These are phyloP conservation scores for Xestobium rufovillosum DNA, from an alignment of 2,888 invertebrate species.

Conservation along the genomic window DNA sequence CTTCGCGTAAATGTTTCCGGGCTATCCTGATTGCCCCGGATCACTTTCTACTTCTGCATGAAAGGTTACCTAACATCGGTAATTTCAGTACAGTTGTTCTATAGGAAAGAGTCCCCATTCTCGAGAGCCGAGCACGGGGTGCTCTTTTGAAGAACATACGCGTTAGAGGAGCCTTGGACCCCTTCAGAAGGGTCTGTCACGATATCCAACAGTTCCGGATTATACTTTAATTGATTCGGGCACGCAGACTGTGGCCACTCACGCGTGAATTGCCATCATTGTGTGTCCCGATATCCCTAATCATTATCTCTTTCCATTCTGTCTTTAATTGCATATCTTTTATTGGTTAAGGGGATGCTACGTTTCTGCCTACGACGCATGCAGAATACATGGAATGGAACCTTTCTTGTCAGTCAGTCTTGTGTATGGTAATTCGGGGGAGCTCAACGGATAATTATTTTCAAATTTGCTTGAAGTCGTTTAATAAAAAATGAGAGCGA, in stretches of 20 bases:
- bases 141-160: slow-evolving; percentile 8
- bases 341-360: too few species aligned
- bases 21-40: slow-evolving; percentile 8
- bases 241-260: slow-evolving; percentile 42
- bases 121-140: slow-evolving; percentile 1
- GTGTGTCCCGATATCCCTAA: slow-evolving; percentile 42
- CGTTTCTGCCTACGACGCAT: too few species aligned
- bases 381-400: too few species aligned
- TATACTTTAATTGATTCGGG: slow-evolving; percentile 55
- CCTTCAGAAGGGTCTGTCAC: slow-evolving; percentile 31
- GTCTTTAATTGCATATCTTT: slow-evolving; percentile 41
- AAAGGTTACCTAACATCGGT: background rate
- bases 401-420: too few species aligned
- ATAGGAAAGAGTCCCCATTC: too few species aligned
- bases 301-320: slow-evolving; percentile 42
- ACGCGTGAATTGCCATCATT: slow-evolving; percentile 42
- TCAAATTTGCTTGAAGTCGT: too few species aligned
- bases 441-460: too few species aligned
- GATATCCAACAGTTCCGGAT: slow-evolving; percentile 48
- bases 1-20: too few species aligned
- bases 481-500: too few species aligned
- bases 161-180: slow-evolving; percentile 2
- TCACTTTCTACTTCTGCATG: slow-evolving; percentile 8
- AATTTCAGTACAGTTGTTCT: too few species aligned
- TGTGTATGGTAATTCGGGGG: too few species aligned